Evolutionary conservation across 2,888 invertebrate species (phyloP), one percentile per base, ranked within the genome.

Genomic region (Spicauda simplicius): DNA sequence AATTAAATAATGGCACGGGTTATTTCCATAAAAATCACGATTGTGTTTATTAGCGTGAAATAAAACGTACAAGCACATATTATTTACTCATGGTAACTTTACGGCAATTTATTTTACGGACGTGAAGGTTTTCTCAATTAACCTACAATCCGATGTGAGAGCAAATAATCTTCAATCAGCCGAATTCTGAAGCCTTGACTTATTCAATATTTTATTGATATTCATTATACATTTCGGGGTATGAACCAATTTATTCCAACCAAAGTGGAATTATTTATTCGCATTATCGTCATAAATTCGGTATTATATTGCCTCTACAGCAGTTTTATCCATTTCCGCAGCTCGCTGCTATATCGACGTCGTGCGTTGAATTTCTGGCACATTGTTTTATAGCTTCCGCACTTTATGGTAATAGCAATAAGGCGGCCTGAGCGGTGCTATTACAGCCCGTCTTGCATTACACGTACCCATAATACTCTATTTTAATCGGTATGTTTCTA

Each of bases 391-490:
- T 84, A 75, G 81, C 85, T 86, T 86, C 86, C 86, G 80, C 83
- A 83, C 80, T 88, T 89, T 88, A 90, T 89, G 88, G 77, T 87
- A 89, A 90, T 88, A 76, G 80, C 75, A 75, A 71, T 70, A 70
- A 71, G 70, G 71, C 68, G 45, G 19, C 50, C 65, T 57, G 61
- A 60, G 69, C 64, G 69, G 66, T 52, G 54, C 62, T 70, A 71
- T 70, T 69, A 63, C 33, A 33, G 7, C 54, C 20, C 67, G 64
- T 68, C 67, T 71, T 67, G 67, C 61, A 48, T 67, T 62, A 68
- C 45, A 53, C 53, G 41, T 58, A 53, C 58, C 58, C 59, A 68
- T 59, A 69, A 66, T 64, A 56, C 45, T 68, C 58, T 54, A 65
- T 69, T 64, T 60, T 68, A 64, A 68, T 68, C 41, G 48, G 18